Percentiles rank a stretch among this genome's conserved stretches.
Evolutionary conservation across 2,113 vertebrate species (phyloP).

Genomic region (Anser brachyrhynchus): DNA sequence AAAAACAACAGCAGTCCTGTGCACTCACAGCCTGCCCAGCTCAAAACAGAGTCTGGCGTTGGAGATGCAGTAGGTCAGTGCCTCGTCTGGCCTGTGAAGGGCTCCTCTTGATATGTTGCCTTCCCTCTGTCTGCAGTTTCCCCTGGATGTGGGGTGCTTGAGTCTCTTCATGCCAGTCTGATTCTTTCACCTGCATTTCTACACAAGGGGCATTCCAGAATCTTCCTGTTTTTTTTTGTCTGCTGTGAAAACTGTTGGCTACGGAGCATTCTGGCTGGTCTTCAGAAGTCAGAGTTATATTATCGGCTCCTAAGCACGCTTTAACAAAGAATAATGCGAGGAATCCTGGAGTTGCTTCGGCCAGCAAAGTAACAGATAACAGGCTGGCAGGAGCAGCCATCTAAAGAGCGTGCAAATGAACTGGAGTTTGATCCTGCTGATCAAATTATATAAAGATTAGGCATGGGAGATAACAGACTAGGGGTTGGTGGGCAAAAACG

Average conservation of each 20-base stretch:
- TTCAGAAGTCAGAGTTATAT: background rate
- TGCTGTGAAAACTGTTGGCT: background rate
- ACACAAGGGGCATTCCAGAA: background rate
- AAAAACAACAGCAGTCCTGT: constrained; percentile 89
- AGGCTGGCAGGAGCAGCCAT: background rate
- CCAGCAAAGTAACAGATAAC: background rate
- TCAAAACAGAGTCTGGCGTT: constrained; percentile 75
- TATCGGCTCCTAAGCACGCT: background rate
- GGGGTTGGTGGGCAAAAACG: background rate
- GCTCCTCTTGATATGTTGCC: background rate
- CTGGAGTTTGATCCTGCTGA: background rate
- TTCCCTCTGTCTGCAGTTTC: background rate
- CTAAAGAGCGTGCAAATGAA: background rate
- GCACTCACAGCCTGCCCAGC: constrained; percentile 76
- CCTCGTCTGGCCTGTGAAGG: background rate
- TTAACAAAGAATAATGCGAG: background rate
- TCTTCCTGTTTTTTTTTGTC: background rate
- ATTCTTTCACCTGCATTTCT: constrained; percentile 7
- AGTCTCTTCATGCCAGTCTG: background rate
- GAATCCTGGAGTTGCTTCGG: background rate
- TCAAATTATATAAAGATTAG: background rate
- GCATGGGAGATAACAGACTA: background rate
- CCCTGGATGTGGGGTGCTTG: background rate
- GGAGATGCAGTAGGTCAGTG: constrained; percentile 81
- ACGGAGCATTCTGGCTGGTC: background rate